Conservation (phyloP, 2,797 vertebrate species). For the Arnoldichthys spilopterus region DNA sequence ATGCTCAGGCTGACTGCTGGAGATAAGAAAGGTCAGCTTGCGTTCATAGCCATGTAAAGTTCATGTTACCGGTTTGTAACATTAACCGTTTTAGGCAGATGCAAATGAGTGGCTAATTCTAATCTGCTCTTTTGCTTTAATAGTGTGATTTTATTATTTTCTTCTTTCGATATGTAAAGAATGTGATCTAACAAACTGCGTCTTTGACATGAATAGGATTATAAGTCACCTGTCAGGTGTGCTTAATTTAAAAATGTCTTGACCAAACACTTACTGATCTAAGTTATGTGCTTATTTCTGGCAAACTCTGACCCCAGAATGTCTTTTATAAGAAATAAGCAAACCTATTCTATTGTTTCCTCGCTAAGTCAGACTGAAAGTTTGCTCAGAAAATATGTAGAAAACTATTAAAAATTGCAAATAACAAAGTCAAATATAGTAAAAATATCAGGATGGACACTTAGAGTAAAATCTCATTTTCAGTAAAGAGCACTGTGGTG, state of each 20-base stretch:
- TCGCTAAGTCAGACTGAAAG: too few species aligned
- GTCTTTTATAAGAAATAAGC: too few species aligned
- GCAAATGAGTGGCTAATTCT: background rate
- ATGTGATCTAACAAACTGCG: too few species aligned
- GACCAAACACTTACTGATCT: too few species aligned
- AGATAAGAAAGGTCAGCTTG: background rate
- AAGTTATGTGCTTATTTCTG: background rate
- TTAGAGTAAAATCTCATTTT: too few species aligned
- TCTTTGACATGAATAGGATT: too few species aligned
- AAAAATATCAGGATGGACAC: too few species aligned
- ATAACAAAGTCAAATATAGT: too few species aligned
- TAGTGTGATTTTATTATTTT: too few species aligned
- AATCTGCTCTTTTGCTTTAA: background rate
- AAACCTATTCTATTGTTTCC: too few species aligned
- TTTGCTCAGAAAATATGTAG: background rate
- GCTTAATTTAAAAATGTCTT: too few species aligned
- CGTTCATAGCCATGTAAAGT: background rate
- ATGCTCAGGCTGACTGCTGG: background rate
- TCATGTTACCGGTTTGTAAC: background rate
- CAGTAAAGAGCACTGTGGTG: background rate
- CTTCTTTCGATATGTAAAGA: background rate
- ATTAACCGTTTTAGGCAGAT: background rate
- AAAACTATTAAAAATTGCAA: background rate
- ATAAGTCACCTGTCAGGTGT: too few species aligned
- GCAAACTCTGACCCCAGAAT: background rate